Evolutionary conservation across 2,888 invertebrate genomes (phyloP).

Genomic region (Lasioglossum calceatum): DNA sequence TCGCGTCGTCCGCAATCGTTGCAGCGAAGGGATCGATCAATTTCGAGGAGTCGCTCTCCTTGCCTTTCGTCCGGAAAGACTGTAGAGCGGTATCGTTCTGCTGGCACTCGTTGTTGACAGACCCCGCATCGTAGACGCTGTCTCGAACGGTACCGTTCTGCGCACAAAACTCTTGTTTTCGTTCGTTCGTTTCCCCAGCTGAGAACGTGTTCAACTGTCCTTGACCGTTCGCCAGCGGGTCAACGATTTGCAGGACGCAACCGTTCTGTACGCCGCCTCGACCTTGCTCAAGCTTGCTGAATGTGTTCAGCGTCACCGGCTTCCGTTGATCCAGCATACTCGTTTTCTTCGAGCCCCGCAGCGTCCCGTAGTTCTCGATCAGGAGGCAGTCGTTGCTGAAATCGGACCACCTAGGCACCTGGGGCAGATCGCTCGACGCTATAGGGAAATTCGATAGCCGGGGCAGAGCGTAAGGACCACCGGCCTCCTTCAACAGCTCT

Average conservation of each 20-base stretch:
- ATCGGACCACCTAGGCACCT: slow-evolving; percentile 78
- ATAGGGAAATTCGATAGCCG: slow-evolving; percentile 71
- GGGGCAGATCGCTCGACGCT: slow-evolving; percentile 67
- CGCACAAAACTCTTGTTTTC: slow-evolving; percentile 14
- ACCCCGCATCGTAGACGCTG: slow-evolving; percentile 70
- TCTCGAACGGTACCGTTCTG: slow-evolving; percentile 30
- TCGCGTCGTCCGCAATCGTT: neutral
- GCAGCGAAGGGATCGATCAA: neutral
- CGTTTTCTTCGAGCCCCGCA: slow-evolving; percentile 65
- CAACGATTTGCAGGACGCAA: slow-evolving; percentile 4
- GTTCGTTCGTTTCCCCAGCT: slow-evolving; percentile 21
- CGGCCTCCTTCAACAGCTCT: slow-evolving; percentile 77
- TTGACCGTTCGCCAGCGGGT: slow-evolving; percentile 37
- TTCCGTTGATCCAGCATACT: slow-evolving; percentile 34
- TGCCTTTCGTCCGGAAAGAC: slow-evolving; percentile 26
- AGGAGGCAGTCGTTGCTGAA: slow-evolving; percentile 64
- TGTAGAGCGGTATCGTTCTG: slow-evolving; percentile 19
- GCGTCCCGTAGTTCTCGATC: slow-evolving; percentile 79
- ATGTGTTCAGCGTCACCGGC: slow-evolving; percentile 76
- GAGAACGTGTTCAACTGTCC: slow-evolving; percentile 37
- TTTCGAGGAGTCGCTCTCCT: neutral
- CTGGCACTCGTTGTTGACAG: slow-evolving; percentile 63
- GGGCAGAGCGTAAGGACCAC: slow-evolving; percentile 75
- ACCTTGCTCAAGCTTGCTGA: slow-evolving; percentile 66
- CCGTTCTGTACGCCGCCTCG: neutral